These are phyloP conservation scores for Acronicta psi DNA, from an alignment of 2,888 invertebrate species.

Conservation along the genomic window DNA sequence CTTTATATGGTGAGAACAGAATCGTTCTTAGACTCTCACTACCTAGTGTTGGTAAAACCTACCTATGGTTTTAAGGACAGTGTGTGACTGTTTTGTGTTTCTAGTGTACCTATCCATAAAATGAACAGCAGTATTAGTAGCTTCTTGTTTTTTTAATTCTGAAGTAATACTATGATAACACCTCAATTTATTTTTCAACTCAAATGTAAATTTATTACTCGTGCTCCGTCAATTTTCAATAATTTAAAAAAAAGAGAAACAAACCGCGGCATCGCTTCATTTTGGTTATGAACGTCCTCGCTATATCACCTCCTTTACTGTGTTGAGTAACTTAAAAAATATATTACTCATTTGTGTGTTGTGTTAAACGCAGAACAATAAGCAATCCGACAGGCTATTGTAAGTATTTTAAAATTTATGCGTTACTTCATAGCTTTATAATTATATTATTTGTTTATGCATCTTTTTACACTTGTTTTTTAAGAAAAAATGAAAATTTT, in stretches of 20 bases:
- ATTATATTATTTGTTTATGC: background rate
- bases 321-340: slow-evolving; percentile 4
- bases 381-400: slow-evolving; percentile 7
- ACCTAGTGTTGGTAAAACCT: background rate
- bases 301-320: slow-evolving; percentile 24
- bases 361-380: slow-evolving; percentile 2
- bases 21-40: background rate
- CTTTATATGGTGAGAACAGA: background rate
- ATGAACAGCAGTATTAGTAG: too few relatives aligned
- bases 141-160: too few relatives aligned
- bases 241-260: slow-evolving; percentile 16
- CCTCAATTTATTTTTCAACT: background rate
- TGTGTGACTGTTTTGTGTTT: slow-evolving; percentile 1
- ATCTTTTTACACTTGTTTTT: too few relatives aligned
- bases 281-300: slow-evolving; percentile 26
- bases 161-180: too few relatives aligned
- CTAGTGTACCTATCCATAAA: slow-evolving; percentile 5
- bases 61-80: background rate
- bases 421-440: background rate
- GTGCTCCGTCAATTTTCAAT: slow-evolving; percentile 40
- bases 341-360: slow-evolving; percentile 9
- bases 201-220: slow-evolving; percentile 21
- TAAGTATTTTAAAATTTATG: slow-evolving; percentile 17
- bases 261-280: slow-evolving; percentile 22
- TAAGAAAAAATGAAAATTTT: too few relatives aligned